A percentile compares a stretch with the other conserved stretches of the same genome.
Evolutionary conservation across 2,888 invertebrate species (phyloP).

Genomic region (Chrysolina oricalcia): DNA sequence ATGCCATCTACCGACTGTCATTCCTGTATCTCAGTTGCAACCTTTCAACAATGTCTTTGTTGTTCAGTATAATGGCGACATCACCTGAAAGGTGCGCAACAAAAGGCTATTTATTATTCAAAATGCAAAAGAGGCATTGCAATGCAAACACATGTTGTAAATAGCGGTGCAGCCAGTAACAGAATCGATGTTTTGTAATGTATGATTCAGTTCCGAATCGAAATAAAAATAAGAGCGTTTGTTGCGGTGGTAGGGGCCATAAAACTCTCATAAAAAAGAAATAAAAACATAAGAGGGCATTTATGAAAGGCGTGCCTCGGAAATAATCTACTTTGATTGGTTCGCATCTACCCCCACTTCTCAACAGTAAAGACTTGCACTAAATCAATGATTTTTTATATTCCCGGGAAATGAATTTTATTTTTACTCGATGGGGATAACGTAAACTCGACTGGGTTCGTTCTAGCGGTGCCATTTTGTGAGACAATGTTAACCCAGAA

Average conservation of each 20-base stretch:
- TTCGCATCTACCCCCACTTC: constrained; percentile 53
- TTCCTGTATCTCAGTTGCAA: too few species aligned
- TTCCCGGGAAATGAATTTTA: constrained; percentile 63
- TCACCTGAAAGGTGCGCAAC: constrained; percentile 13
- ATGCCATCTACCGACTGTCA: neutral
- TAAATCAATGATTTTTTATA: constrained; percentile 66
- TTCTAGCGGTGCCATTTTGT: neutral
- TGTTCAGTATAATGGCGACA: neutral
- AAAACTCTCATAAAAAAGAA: constrained; percentile 65
- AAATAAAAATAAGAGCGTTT: constrained; percentile 48
- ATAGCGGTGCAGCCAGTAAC: constrained; percentile 31
- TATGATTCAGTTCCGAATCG: constrained; percentile 39
- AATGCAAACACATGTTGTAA: constrained; percentile 42
- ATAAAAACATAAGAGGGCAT: constrained; percentile 67
- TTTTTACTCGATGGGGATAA: constrained; percentile 54
- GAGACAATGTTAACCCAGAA: neutral
- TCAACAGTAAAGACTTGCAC: constrained; percentile 56
- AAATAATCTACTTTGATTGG: constrained; percentile 64
- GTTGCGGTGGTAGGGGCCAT: constrained; percentile 57
- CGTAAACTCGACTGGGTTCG: constrained; percentile 44
- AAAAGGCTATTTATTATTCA: constrained; percentile 37
- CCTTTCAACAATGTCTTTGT: neutral
- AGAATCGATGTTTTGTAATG: constrained; percentile 39
- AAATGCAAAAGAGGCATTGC: constrained; percentile 34
- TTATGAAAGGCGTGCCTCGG: constrained; percentile 63